These are phyloP conservation scores for Sander vitreus DNA, from an alignment of 2,113 vertebrate genomes.

Conservation along the genomic window DNA sequence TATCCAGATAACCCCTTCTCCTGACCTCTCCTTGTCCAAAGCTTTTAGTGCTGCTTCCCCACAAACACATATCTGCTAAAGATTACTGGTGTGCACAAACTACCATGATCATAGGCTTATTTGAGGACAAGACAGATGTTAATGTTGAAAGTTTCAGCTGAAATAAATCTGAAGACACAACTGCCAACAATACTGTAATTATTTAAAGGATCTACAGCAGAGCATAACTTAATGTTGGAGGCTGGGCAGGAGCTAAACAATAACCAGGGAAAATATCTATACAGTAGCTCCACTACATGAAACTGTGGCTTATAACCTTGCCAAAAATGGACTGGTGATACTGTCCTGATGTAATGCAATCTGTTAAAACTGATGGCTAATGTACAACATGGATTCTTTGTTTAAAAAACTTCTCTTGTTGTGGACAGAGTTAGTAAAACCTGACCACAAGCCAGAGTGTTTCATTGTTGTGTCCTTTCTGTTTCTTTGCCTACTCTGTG, in stretches of 20 bases:
- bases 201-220: slow-evolving; percentile 47
- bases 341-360: not conserved
- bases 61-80: slow-evolving; percentile 22
- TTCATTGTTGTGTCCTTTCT: slow-evolving; percentile 35
- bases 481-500: slow-evolving; percentile 35
- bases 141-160: slow-evolving; percentile 66
- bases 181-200: slow-evolving; percentile 35
- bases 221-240: slow-evolving; percentile 21
- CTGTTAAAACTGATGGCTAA: not conserved
- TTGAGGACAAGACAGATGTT: slow-evolving; percentile 34
- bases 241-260: slow-evolving; percentile 36
- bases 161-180: slow-evolving; percentile 37
- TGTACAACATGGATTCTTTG: slow-evolving; percentile 2
- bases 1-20: slow-evolving; percentile 58
- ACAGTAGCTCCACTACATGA: not conserved
- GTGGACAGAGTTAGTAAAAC: slow-evolving; percentile 7
- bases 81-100: slow-evolving; percentile 46
- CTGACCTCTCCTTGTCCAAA: slow-evolving; percentile 55
- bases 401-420: slow-evolving; percentile 30
- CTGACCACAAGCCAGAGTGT: slow-evolving; percentile 40
- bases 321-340: slow-evolving; percentile 49
- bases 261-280: slow-evolving; percentile 32
- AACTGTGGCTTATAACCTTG: not conserved
- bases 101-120: slow-evolving; percentile 1
- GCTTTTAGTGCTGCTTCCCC: slow-evolving; percentile 60